A percentile compares a stretch with the other conserved stretches of the same genome.
These are phyloP conservation scores for Callyntrura guangdongensis DNA, from an alignment of 2,888 invertebrate genomes.

Conservation along the genomic window DNA sequence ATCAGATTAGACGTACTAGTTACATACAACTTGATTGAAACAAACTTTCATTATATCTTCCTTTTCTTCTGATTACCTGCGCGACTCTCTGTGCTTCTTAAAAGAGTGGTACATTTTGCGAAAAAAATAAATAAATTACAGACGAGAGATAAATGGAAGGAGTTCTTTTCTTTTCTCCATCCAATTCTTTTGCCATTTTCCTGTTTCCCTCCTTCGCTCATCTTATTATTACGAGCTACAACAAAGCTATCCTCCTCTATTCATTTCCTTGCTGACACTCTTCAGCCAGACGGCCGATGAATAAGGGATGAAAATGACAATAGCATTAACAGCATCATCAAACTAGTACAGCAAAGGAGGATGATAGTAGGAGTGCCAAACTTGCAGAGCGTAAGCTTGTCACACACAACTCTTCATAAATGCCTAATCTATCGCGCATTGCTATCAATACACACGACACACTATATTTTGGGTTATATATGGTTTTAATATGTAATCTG, in stretches of 20 bases:
- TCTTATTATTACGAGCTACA: constrained; percentile 43
- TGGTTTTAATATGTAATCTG: not conserved
- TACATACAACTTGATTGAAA: constrained; percentile 31
- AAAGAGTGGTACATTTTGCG: constrained; percentile 51
- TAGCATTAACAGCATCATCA: constrained; percentile 43
- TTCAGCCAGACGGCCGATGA: constrained; percentile 52
- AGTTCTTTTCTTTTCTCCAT: constrained; percentile 39
- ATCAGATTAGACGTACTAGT: not conserved
- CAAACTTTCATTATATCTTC: not conserved
- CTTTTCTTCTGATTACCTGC: constrained; percentile 12
- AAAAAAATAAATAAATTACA: constrained; percentile 62
- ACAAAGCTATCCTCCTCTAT: constrained; percentile 24
- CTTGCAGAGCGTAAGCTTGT: not conserved
- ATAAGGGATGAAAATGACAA: constrained; percentile 63
- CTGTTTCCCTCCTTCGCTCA: constrained; percentile 57
- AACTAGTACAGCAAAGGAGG: not conserved
- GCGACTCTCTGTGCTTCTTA: not conserved
- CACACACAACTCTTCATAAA: not conserved
- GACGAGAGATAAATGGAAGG: constrained; percentile 5
- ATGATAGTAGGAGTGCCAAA: not conserved
- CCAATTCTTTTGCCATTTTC: constrained; percentile 23
- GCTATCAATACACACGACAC: not conserved
- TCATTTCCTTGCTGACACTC: constrained; percentile 55
- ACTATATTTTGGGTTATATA: not conserved
- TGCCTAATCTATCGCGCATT: constrained; percentile 1